Percentiles rank a stretch among this genome's conserved stretches.
phyloP scores from a whole-genome alignment of 2,797 vertebrate species.

The Ctenopoma kingsleyae region DNA sequence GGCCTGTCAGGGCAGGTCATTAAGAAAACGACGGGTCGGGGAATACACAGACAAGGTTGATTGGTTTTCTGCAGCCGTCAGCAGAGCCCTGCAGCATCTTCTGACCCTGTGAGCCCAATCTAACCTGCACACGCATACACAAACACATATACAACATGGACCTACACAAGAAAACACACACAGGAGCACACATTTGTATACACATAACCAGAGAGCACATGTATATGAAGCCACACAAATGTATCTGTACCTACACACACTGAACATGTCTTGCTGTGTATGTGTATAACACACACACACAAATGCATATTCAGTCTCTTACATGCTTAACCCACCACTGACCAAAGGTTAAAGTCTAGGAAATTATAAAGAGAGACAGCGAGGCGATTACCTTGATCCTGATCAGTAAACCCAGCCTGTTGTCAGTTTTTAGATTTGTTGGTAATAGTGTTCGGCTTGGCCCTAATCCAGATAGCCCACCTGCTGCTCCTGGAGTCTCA shows the following conservation, averaged over 20 bases:
- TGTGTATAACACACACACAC: not conserved
- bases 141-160: constrained; percentile 32
- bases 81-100: constrained; percentile 81
- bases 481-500: constrained; percentile 45
- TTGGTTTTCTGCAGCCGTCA: constrained; percentile 84
- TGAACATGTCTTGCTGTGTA: not conserved
- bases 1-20: constrained; percentile 83
- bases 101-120: constrained; percentile 71
- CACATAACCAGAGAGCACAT: constrained; percentile 3
- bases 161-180: constrained; percentile 35
- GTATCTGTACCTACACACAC: not conserved
- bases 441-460: constrained; percentile 54
- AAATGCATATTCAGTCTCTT: not conserved
- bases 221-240: not conserved
- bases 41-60: constrained; percentile 84
- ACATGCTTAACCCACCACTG: constrained; percentile 16
- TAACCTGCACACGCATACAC: constrained; percentile 57
- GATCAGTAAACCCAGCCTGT: constrained; percentile 52
- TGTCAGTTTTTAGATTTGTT: constrained; percentile 57
- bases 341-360: constrained; percentile 32
- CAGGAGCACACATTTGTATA: constrained; percentile 27
- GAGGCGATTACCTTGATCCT: constrained; percentile 62
- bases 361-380: constrained; percentile 25
- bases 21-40: constrained; percentile 83
- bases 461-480: constrained; percentile 54